Evolutionary conservation across 92 coral and sea anemone genomes (phyloP).

Genomic region (Plumapathes pennacea): DNA sequence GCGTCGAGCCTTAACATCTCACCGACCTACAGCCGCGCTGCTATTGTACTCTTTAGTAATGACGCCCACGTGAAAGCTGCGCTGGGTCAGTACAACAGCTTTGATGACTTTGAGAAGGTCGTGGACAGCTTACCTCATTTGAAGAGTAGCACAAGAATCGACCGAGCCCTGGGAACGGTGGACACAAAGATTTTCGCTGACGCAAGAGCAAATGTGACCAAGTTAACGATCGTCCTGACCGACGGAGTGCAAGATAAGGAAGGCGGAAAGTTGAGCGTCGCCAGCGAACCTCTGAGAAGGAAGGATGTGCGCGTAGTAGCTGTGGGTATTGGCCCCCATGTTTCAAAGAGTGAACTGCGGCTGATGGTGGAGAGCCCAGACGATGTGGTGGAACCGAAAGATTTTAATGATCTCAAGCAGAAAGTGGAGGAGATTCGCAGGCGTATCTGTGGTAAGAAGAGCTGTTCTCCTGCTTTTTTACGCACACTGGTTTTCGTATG

Average conservation of each 20-base stretch:
- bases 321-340: conserved; percentile 73
- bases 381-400: conserved; percentile 60
- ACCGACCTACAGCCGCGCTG: conserved; percentile 60
- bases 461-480: too few relatives aligned
- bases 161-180: conserved; percentile 75
- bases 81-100: conserved; percentile 28
- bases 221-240: conserved; percentile 82
- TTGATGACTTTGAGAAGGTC: conserved; percentile 51
- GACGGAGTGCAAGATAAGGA: conserved; percentile 66
- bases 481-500: too few relatives aligned
- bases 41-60: conserved; percentile 70
- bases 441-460: too few relatives aligned
- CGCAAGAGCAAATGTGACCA: conserved; percentile 59
- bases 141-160: conserved; percentile 75
- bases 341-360: conserved; percentile 42
- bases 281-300: conserved; percentile 62
- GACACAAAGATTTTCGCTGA: conserved; percentile 49
- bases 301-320: conserved; percentile 82
- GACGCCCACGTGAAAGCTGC: conserved; percentile 47
- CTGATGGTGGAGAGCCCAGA: conserved; percentile 46
- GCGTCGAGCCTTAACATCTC: conserved; percentile 58
- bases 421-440: too few relatives aligned
- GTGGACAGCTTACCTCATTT: conserved; percentile 60
- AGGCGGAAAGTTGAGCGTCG: conserved; percentile 50
- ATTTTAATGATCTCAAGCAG: too few relatives aligned